Conservation (phyloP, 1,140 invertebrate species). For the Panagrolaimus sp. region DNA sequence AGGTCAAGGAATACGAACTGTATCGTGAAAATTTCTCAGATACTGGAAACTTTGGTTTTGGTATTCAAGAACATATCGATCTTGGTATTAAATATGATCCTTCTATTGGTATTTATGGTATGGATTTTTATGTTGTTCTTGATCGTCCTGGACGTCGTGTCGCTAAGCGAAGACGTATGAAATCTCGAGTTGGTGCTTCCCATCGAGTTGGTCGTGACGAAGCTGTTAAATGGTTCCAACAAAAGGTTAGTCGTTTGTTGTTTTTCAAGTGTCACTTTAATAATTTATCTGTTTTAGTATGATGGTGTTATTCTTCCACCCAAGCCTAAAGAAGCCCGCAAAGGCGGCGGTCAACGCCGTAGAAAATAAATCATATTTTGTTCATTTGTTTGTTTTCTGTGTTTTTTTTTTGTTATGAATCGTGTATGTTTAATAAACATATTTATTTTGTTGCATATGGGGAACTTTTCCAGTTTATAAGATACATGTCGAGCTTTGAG, state of each 20-base stretch:
- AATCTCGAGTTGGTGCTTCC: slow-evolving; percentile 80
- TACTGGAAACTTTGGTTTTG: slow-evolving; percentile 98
- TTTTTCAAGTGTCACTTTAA: neutral
- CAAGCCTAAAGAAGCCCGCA: slow-evolving; percentile 55
- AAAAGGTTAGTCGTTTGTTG: slow-evolving; percentile 70
- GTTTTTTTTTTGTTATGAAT: no score
- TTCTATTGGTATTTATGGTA: slow-evolving; percentile 93
- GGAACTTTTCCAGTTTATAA: no score
- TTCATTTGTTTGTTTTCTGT: slow-evolving; percentile 34
- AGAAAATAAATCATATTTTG: slow-evolving; percentile 41
- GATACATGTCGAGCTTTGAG: no score
- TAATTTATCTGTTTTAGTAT: slow-evolving; percentile 44
- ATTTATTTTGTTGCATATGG: no score
- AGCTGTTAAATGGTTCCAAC: slow-evolving; percentile 99
- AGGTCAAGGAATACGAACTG: slow-evolving; percentile 98
- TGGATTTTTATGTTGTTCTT: slow-evolving; percentile 98
- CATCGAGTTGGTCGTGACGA: slow-evolving; percentile 93
- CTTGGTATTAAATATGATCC: slow-evolving; percentile 99
- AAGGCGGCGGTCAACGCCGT: slow-evolving; percentile 36
- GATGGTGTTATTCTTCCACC: slow-evolving; percentile 58
- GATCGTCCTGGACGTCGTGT: slow-evolving; percentile 95
- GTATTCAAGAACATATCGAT: slow-evolving; percentile 99
- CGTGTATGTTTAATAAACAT: no score
- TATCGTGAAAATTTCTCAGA: slow-evolving; percentile 93
- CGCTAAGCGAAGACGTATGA: slow-evolving; percentile 81